Base-by-base conservation (phyloP, 2,797 vertebrate species). In the Discoglossus pictus region DNA sequence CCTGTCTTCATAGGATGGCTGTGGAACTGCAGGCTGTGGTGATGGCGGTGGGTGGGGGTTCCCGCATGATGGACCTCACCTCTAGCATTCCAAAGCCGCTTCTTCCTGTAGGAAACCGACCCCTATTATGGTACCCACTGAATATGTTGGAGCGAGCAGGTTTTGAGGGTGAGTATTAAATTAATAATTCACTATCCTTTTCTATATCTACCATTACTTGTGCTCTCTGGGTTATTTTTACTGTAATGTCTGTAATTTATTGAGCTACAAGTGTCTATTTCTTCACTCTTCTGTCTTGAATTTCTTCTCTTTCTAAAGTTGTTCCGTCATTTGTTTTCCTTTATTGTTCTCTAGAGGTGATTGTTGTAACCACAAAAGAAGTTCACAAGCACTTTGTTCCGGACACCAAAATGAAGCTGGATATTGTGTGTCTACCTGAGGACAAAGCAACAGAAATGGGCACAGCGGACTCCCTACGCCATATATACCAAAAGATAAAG, bases 1-100 rank as follows among this genome's bases (percentile, higher is more conserved):
- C n/a, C 6, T 39, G 18, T 5, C 21, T 42, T 72, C 65, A 1
- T 58, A 83, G 77, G 46, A 75, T 53, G 61, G 74, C 83, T 83
- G 96, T 98, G 94, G 97, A 99, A 87, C 88, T 99, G 72, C 97
- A 99, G 83, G 97, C 96, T 2, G 95, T 99, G 75, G 80, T 99
- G 79, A 99, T 99, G 96, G 97, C 96, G 1, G 95, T 92, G 25
- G 94, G 95, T 15, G 96, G 95, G 9, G 97, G 97, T 50, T 99
- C 97, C 47, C 94, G 97, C 46, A 98, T 99, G 97, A 96, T 89
- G 77, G 97, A 99, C 79, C 83, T 99, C 52, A 99, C 96, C 38
- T 94, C 94, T 80, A 95, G 91, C 82, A 94, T 93, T 74, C 93
- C 95, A 3, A 99, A 99, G 82, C 85, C 96, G 3, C 86, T 98